These are phyloP conservation scores for Heliconius aoede DNA, from an alignment of 2,888 invertebrate species.

Conservation along the genomic window DNA sequence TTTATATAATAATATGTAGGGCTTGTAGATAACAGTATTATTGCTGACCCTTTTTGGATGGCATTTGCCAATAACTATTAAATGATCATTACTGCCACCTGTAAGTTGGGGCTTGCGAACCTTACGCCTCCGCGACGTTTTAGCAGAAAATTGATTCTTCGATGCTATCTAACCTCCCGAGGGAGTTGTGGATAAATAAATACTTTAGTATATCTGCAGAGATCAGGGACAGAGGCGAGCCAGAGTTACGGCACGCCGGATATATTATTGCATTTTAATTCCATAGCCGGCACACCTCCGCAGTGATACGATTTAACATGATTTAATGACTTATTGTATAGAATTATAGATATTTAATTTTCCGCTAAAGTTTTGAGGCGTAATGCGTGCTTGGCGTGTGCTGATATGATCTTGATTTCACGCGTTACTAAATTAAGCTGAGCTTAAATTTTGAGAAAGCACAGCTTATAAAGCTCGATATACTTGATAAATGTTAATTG, in stretches of 20 bases:
- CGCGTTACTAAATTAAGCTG: slow-evolving; percentile 20
- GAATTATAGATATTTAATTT: neutral
- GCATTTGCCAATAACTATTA: slow-evolving; percentile 54
- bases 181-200: slow-evolving; percentile 81
- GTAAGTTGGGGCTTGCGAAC: slow-evolving; percentile 69
- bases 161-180: slow-evolving; percentile 80
- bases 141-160: slow-evolving; percentile 80
- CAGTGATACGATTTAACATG: slow-evolving; percentile 73
- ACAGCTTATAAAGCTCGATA: neutral
- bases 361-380: slow-evolving; percentile 48
- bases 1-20: neutral
- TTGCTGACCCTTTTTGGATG: slow-evolving; percentile 50
- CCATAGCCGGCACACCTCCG: slow-evolving; percentile 73
- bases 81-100: slow-evolving; percentile 64
- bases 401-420: slow-evolving; percentile 69
- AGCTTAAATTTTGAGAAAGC: slow-evolving; percentile 1
- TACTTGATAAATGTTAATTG: neutral
- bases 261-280: slow-evolving; percentile 83
- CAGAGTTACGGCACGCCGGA: slow-evolving; percentile 73
- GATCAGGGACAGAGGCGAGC: slow-evolving; percentile 80
- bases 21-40: slow-evolving; percentile 19
- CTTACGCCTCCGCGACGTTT: slow-evolving; percentile 78
- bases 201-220: slow-evolving; percentile 78
- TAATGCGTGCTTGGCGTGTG: slow-evolving; percentile 57
- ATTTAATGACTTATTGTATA: slow-evolving; percentile 78